Base-by-base conservation (phyloP, 2,888 invertebrate species). In the Machimus rusticus region DNA sequence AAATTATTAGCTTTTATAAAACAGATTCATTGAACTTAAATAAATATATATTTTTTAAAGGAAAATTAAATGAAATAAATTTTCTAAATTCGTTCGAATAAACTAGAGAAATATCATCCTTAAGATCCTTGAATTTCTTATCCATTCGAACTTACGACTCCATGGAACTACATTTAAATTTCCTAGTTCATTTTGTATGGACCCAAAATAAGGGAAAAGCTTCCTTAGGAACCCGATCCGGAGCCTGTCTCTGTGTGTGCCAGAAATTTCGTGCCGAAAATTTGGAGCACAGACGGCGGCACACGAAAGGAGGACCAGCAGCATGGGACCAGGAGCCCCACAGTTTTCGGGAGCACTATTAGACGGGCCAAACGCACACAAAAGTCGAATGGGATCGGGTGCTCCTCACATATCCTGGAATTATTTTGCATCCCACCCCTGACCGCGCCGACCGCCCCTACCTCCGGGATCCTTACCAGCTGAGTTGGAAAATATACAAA, bases 131-230 rank as follows among this genome's bases (percentile, higher is more conserved):
- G 16, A 76, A 76, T 76, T 34, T 5, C 76, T 23, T 12, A 43
- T 46, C 78, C 6, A 6, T n/a, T 6, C 23, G 19, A 43, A 66
- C 8, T n/a, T 37, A n/a, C n/a, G 19, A 39, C 8, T 82, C 82
- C 82, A 82, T 82, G 82, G 82, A 19, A 8, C 23, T 23, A 66
- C 23, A 81, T 82, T 34, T 57, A 66, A 82, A 82, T 66, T 37
- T 82, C 82, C 0, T 31, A 57, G 37, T 39, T 82, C 51, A 66
- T 57, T 57, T 82, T 19, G 19, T 82, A 34, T 82, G 82, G 51
- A 82, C 39, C 66, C 82, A 82, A 66, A 82, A 82, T 81, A 81
- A 81, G 81, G 57, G 66, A 66, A 66, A n/a, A 82, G 76, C 51
- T 79, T 82, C 81, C 37, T 82, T 82, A 57, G 12, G 37, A 57